Conservation (phyloP, 2,113 vertebrate species). For the Sula dactylatra region DNA sequence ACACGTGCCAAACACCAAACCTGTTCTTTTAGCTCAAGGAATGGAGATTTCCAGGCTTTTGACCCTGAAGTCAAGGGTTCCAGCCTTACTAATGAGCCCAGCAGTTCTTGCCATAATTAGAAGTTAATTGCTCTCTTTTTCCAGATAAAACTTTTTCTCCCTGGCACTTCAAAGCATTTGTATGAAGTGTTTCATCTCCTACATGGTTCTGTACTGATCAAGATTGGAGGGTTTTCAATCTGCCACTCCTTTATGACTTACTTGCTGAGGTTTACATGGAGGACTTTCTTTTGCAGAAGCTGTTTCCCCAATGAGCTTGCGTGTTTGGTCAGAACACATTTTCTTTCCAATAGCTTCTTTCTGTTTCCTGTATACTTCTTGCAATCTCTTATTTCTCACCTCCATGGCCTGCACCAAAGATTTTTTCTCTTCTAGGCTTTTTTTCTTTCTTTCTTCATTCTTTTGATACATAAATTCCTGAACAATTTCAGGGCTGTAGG, state of each 20-base stretch:
- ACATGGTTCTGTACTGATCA: background rate
- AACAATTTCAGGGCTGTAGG: slow-evolving; percentile 23
- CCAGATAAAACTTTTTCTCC: background rate
- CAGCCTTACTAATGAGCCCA: background rate
- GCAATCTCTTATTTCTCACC: slow-evolving; percentile 41
- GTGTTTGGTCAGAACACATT: rapidly evolving
- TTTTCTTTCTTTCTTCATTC: slow-evolving; percentile 35
- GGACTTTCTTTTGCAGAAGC: background rate
- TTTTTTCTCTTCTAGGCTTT: slow-evolving; percentile 30
- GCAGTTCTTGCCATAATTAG: background rate
- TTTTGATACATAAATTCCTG: slow-evolving; percentile 55
- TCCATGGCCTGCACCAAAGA: background rate
- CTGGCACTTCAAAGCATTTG: background rate
- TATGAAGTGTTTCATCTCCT: background rate
- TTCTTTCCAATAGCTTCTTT: slow-evolving; percentile 49
- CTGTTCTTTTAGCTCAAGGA: background rate
- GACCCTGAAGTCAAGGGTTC: background rate
- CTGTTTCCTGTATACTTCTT: slow-evolving; percentile 67
- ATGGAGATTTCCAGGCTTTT: background rate
- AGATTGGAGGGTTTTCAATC: background rate
- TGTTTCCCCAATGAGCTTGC: rapidly evolving
- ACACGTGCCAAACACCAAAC: background rate
- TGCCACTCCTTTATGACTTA: background rate
- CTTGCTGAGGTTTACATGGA: background rate
- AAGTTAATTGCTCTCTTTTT: background rate